phyloP scores from a whole-genome alignment of 2,888 invertebrate genomes.

The Dasysyrphus albostriatus region DNA sequence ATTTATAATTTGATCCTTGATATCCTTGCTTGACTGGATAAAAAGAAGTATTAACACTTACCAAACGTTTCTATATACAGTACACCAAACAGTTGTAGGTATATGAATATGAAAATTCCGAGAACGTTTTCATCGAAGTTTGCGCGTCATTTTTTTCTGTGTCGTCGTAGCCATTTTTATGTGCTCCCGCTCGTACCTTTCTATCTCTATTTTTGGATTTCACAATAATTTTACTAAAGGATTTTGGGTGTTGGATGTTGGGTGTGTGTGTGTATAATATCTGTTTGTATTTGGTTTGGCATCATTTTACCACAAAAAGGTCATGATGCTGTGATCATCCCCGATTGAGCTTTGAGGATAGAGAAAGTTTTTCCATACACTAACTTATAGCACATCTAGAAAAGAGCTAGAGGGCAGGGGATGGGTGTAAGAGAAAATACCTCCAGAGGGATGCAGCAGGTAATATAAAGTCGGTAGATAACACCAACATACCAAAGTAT shows the following conservation, averaged over 20 bases:
- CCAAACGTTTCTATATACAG: constrained; percentile 15
- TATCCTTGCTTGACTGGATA: constrained; percentile 53
- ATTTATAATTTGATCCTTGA: constrained; percentile 74
- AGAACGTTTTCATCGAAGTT: constrained; percentile 60
- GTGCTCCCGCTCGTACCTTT: not conserved
- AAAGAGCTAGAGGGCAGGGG: no score
- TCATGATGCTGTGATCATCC: constrained; percentile 51
- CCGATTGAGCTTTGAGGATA: constrained; percentile 53
- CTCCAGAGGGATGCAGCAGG: constrained; percentile 37
- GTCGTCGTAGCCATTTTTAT: constrained; percentile 17
- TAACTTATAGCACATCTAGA: constrained; percentile 3
- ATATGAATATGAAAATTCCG: constrained; percentile 28
- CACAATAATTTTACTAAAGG: not conserved
- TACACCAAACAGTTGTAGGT: not conserved
- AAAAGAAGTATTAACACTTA: constrained; percentile 42
- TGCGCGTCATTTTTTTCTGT: constrained; percentile 27
- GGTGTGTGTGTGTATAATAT: not conserved
- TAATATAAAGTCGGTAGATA: constrained; percentile 32
- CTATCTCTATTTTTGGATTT: constrained; percentile 11
- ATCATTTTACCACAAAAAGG: constrained; percentile 46
- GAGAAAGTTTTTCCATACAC: constrained; percentile 51
- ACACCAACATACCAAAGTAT: not conserved
- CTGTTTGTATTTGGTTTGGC: constrained; percentile 30
- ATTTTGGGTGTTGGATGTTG: constrained; percentile 8
- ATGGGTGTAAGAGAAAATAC: constrained; percentile 6